Percentiles rank a stretch among this genome's conserved stretches.
These are phyloP conservation scores for Hyperopisus bebe DNA, from an alignment of 2,113 vertebrate genomes.

Conservation along the genomic window DNA sequence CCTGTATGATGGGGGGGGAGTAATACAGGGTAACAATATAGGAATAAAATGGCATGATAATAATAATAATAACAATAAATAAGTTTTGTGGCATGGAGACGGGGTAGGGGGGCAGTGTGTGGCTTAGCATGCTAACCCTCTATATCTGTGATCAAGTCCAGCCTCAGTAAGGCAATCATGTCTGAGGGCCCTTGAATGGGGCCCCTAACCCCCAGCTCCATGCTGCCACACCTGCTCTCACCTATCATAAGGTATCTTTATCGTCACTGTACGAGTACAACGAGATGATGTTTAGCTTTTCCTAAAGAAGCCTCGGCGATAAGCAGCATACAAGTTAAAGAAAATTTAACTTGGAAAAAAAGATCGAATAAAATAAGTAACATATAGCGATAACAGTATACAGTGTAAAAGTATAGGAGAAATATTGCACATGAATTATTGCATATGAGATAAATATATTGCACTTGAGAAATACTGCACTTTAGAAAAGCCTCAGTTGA, in stretches of 20 bases:
- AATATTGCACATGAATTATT: no score
- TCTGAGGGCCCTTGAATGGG: not conserved
- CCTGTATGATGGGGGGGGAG: not conserved
- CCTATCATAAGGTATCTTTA: not conserved
- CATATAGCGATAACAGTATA: no score
- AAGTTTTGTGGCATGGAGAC: not conserved
- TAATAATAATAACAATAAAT: not conserved
- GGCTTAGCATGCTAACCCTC: not conserved
- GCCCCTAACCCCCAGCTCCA: not conserved
- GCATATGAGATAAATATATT: no score
- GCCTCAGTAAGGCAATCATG: not conserved
- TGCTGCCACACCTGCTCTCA: not conserved
- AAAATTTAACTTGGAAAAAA: no score
- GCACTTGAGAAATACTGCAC: no score
- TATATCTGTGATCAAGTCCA: not conserved
- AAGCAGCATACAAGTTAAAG: no score
- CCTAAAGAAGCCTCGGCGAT: not conserved
- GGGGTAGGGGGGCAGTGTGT: not conserved
- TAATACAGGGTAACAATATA: not conserved
- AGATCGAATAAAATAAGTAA: no score
- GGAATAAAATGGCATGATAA: not conserved
- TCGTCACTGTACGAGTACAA: not conserved
- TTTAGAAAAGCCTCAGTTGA: no score
- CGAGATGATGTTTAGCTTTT: no score
- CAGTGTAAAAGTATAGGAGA: no score